Conservation (phyloP, 2,797 vertebrate species). For the Pachyuromys duprasi region DNA sequence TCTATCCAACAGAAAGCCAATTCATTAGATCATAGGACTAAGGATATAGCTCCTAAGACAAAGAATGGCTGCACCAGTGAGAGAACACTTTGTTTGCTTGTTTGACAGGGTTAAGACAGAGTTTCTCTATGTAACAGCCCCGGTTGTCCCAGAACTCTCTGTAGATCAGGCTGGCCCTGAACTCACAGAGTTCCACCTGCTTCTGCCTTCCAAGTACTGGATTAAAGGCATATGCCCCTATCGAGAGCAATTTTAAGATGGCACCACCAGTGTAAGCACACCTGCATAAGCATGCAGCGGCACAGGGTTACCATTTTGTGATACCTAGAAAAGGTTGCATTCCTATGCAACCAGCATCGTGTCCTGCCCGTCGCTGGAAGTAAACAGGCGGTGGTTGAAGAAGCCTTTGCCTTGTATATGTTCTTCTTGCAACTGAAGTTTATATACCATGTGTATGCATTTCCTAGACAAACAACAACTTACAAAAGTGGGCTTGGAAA, state of each 20-base stretch:
- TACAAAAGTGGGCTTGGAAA: constrained; percentile 65
- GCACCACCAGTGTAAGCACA: neutral
- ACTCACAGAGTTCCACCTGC: neutral
- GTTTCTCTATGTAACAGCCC: neutral
- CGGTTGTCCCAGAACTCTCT: neutral
- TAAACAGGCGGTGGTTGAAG: neutral
- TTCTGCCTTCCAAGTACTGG: neutral
- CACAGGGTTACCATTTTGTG: neutral
- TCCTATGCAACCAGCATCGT: neutral
- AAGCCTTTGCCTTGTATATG: constrained; percentile 26
- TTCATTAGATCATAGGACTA: neutral
- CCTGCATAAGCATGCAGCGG: neutral
- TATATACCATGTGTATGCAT: neutral
- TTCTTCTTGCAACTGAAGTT: constrained; percentile 17
- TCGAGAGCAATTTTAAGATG: neutral
- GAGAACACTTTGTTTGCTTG: neutral
- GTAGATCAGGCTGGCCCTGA: neutral
- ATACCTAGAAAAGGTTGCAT: neutral
- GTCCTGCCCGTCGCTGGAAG: neutral
- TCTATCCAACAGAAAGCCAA: constrained; percentile 3
- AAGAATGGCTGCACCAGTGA: neutral
- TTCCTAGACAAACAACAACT: constrained; percentile 45
- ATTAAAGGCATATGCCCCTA: neutral
- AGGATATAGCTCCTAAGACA: constrained; percentile 2
- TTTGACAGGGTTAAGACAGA: neutral